Base-by-base conservation (phyloP, 1,140 invertebrate species). In the Probaryconus sp. region DNA sequence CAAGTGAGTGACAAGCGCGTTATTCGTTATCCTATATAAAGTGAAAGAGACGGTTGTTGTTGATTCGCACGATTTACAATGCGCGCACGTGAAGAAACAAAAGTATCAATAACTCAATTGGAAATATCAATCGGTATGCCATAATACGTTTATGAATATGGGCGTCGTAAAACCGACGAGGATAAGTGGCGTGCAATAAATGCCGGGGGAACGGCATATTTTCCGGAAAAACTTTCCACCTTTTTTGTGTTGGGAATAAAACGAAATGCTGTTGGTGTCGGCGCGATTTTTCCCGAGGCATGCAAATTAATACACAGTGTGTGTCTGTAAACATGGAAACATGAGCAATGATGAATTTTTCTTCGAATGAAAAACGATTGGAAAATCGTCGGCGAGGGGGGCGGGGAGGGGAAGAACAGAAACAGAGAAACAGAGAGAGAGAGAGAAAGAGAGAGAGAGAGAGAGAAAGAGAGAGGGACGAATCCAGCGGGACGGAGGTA, bases 1-100 rank as follows among this genome's bases (percentile, higher is more conserved):
- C 68, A 53, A 33, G 18, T 55, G 70, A 79, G 55, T 80, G 78
- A 78, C 80, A 79, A 79, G 77, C 78, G 64, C 69, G 79, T 80
- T 73, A 78, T 77, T 65, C 53, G 48, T 76, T 30, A 21, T 53
- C 24, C 4, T 38, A 37, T 6, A 31, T 51, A 45, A 68, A 58
- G 45, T 69, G 65, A 60, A 60, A 60, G 53, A 60, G 26, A 35
- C 14, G 11, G 60, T 21, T 14, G 60, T 21, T 14, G 26, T 14
- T 24, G 24, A 67, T 67, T 67, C 40, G 61, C 40, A 53, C 40
- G 47, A 65, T 65, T 14, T 1, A 6, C 21, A 14, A 10, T 20
- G 2, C 6, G 7, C 61, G n/a, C 18, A 56, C 37, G 47, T 37
- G 63, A 61, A 55, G 11, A 30, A 69, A 70, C 60, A 67, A 56